phyloP scores from a whole-genome alignment of 2,797 vertebrate genomes.

The Delichon dasypus region DNA sequence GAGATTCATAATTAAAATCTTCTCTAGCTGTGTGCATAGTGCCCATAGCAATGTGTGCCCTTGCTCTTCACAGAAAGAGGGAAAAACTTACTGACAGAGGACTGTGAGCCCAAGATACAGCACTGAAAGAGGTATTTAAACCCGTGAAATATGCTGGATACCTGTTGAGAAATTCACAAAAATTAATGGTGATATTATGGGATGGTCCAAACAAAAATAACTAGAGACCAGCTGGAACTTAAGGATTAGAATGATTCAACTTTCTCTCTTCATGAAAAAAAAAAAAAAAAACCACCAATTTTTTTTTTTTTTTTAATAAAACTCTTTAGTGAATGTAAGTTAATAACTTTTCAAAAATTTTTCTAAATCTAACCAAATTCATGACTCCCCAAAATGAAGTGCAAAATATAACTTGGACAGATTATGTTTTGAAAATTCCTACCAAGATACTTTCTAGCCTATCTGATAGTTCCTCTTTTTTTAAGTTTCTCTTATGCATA shows the following conservation, averaged over 20 bases:
- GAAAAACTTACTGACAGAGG: not conserved
- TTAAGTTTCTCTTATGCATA: not conserved
- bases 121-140: not conserved
- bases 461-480: not conserved
- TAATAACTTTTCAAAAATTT: not conserved
- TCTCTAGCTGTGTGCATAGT: not conserved
- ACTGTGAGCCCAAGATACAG: not conserved
- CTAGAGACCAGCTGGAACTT: not conserved
- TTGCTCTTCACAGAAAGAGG: not conserved
- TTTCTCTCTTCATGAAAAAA: not conserved
- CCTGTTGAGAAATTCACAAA: not conserved
- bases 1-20: slow-evolving; percentile 23
- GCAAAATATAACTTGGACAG: not conserved
- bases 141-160: not conserved
- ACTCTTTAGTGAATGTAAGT: not conserved
- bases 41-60: not conserved
- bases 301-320: not conserved
- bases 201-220: not conserved
- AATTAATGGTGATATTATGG: not conserved
- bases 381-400: not conserved
- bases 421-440: not conserved
- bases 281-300: not conserved
- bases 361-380: not conserved
- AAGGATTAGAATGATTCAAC: not conserved
- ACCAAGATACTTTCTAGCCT: not conserved